These are phyloP conservation scores for Drosophila lini DNA, from an alignment of 1,140 invertebrate species.

Conservation along the genomic window DNA sequence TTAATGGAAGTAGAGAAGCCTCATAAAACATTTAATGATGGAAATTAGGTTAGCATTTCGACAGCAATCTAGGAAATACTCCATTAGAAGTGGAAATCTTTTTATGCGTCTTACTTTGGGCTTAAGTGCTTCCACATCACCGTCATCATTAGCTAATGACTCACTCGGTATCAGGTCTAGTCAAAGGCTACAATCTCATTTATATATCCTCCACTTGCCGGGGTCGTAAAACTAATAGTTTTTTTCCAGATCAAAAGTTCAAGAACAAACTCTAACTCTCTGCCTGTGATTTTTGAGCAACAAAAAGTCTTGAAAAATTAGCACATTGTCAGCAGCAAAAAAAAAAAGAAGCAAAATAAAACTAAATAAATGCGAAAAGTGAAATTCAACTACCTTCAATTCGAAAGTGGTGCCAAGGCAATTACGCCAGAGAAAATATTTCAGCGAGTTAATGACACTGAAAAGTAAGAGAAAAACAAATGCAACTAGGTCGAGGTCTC, in stretches of 20 bases:
- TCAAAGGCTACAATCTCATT: slow-evolving; percentile 2
- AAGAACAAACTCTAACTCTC: slow-evolving; percentile 16
- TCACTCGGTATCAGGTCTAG: slow-evolving; percentile 4
- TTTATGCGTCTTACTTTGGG: slow-evolving; percentile 3
- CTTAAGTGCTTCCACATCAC: slow-evolving; percentile 15
- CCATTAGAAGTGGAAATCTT: slow-evolving; percentile 41
- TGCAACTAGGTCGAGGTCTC: slow-evolving; percentile 45
- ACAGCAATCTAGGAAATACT: slow-evolving; percentile 25
- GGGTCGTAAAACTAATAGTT: slow-evolving; percentile 17
- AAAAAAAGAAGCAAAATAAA: background rate
- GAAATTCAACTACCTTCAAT: slow-evolving; percentile 37
- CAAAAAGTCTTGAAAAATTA: slow-evolving; percentile 16
- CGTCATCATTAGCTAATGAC: slow-evolving; percentile 24
- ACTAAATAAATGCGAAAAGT: slow-evolving; percentile 20
- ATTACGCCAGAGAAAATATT: slow-evolving; percentile 40
- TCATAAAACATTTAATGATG: slow-evolving; percentile 15
- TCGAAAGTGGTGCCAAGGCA: slow-evolving; percentile 45
- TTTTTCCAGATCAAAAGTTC: slow-evolving; percentile 23
- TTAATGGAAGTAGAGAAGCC: background rate
- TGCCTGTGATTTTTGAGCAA: background rate
- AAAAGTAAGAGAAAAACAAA: slow-evolving; percentile 30
- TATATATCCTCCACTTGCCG: slow-evolving; percentile 1
- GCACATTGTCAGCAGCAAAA: slow-evolving; percentile 14
- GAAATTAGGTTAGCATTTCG: slow-evolving; percentile 24
- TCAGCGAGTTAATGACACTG: slow-evolving; percentile 26